Base-by-base conservation (phyloP, 2,113 vertebrate species). In the Amazona guildingii region DNA sequence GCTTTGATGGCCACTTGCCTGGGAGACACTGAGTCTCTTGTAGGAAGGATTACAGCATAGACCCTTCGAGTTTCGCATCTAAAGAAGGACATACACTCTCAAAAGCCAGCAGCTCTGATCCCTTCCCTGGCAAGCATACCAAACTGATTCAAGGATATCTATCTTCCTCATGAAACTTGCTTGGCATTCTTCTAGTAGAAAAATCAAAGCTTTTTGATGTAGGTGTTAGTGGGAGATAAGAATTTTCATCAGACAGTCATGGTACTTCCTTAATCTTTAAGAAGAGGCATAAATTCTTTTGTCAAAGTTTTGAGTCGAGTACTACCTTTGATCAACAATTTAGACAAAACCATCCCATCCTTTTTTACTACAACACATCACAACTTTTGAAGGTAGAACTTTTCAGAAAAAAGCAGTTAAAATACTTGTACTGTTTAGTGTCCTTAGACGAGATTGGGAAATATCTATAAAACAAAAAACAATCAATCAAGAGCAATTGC, bases 221-320 rank as follows among this genome's bases (percentile, higher is more conserved):
- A 90, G 79, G 62, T 83, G 70, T 86, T 92, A 75, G 69, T 78
- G 64, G 75, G 64, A 92, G 86, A 95, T 70, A 46, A 95, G 49
- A 87, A 70, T 74, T 78, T 88, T 85, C 74, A 74, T 84, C 59
- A 82, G 52, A 67, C 52, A 79, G 49, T 75, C 75, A 79, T 39
- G 24, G 41, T 88, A 82, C 55, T 67, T 89, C 61, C 63, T 90
- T 21, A 80, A 29, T 51, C 46, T 83, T 86, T 79, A 86, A 67
- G 91, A 90, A 85, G 61, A 85, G 28, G 46, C 21, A 0, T 85
- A 63, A 88, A 37, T 75, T 62, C 82, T 78, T 81, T 51, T 39
- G 75, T 62, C 27, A 75, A 72, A 31, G 28, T 87, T 90, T 87
- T 55, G 27, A 69, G 55, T 70, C 4, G 33, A 83, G 8, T 77